A percentile compares a stretch with the other conserved stretches of the same genome.
Conservation (phyloP, 2,797 vertebrate species). For the Lepilemur ruficaudatus region DNA sequence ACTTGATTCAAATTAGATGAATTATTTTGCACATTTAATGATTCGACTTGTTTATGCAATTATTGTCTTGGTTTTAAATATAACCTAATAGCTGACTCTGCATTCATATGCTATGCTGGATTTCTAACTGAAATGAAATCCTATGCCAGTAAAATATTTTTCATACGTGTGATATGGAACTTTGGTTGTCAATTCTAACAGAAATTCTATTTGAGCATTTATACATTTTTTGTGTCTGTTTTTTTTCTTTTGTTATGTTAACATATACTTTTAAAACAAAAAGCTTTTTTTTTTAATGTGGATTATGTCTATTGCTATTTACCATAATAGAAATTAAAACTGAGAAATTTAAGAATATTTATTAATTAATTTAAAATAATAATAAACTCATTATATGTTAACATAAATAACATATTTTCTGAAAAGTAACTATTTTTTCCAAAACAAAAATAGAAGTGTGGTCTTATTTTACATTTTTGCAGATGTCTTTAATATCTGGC, state of each 20-base stretch:
- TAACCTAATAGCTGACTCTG: slow-evolving; percentile 10
- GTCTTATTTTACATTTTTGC: neutral
- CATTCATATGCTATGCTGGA: neutral
- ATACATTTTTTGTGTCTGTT: neutral
- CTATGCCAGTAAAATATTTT: neutral
- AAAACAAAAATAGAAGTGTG: neutral
- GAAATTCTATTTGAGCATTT: neutral
- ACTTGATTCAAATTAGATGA: slow-evolving; percentile 54
- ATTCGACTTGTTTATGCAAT: slow-evolving; percentile 15
- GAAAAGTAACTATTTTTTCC: neutral
- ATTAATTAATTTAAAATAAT: neutral
- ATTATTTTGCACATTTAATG: slow-evolving; percentile 33
- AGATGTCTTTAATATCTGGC: neutral
- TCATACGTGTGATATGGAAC: neutral
- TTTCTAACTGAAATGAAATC: neutral
- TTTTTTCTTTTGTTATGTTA: neutral
- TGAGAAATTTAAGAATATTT: neutral
- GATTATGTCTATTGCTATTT: neutral
- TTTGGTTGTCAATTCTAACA: neutral
- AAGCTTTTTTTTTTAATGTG: neutral
- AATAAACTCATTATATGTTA: neutral
- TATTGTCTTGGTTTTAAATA: slow-evolving; percentile 40
- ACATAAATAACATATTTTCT: neutral
- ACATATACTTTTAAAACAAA: neutral
- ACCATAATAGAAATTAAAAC: neutral